A percentile compares a stretch with the other conserved stretches of the same genome.
phyloP scores from a whole-genome alignment of 2,797 vertebrate species.

The Pipistrellus pipistrellus region DNA sequence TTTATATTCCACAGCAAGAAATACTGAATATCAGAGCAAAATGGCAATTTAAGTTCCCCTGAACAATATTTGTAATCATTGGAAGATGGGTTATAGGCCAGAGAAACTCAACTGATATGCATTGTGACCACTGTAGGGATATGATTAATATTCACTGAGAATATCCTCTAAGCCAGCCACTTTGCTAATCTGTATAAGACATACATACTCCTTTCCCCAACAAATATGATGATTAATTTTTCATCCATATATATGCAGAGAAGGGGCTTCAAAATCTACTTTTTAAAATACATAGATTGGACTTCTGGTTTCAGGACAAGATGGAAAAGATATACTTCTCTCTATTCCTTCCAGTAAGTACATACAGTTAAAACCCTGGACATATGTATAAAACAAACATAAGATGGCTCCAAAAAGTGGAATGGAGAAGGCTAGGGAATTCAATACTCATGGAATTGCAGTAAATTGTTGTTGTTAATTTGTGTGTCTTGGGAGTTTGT shows the following conservation, averaged over 20 bases:
- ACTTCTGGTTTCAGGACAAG: conserved; percentile 11
- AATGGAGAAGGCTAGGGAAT: not conserved
- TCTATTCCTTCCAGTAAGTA: not conserved
- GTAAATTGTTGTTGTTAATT: not conserved
- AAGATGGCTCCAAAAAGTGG: not conserved
- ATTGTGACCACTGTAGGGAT: not conserved
- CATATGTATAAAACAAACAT: not conserved
- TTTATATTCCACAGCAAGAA: conserved; percentile 33
- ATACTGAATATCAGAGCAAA: not conserved
- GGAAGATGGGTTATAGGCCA: not conserved
- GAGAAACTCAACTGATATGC: not conserved
- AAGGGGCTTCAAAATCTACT: conserved; percentile 8
- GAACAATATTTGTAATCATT: conserved; percentile 47
- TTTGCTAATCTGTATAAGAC: not conserved
- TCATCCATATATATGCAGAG: not conserved
- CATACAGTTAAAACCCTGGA: conserved; percentile 17
- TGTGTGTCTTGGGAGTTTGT: not conserved
- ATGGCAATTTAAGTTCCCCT: not conserved
- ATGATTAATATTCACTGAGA: not conserved
- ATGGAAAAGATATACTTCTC: not conserved
- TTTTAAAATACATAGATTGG: not conserved
- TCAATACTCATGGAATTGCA: not conserved
- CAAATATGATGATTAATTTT: conserved; percentile 8
- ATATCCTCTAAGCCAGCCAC: not conserved
- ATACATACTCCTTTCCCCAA: not conserved